phyloP scores from a whole-genome alignment of 2,113 vertebrate genomes.

The Gymnogyps californianus region DNA sequence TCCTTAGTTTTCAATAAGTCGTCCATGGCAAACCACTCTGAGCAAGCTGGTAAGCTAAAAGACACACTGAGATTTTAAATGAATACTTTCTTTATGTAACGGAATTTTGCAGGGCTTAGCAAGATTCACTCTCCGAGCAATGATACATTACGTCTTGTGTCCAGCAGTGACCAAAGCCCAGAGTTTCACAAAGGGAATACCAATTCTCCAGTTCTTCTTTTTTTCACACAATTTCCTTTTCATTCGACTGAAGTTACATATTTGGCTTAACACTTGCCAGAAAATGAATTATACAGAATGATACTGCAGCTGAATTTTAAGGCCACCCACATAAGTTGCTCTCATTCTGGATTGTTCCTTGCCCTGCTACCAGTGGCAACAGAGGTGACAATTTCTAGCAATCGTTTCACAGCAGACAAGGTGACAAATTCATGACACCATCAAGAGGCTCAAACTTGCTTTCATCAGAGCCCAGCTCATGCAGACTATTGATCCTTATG shows the following conservation, averaged over 20 bases:
- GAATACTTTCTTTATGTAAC: constrained; percentile 3
- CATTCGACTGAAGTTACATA: not conserved
- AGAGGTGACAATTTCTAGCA: not conserved
- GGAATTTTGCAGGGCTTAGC: not conserved
- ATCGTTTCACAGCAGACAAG: not conserved
- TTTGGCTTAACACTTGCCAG: not conserved
- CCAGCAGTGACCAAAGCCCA: not conserved
- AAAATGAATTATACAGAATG: not conserved
- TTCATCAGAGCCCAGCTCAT: not conserved
- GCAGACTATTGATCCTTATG: not conserved
- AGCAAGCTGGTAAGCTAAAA: not conserved
- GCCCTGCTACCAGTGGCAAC: not conserved
- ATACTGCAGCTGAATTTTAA: constrained; percentile 5
- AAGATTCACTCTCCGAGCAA: not conserved
- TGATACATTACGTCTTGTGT: not conserved
- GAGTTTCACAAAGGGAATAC: not conserved
- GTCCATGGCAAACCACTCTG: not conserved
- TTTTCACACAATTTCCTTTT: not conserved
- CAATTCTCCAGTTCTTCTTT: not conserved
- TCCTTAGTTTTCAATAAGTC: constrained; percentile 35
- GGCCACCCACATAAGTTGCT: not conserved
- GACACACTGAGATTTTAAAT: constrained; percentile 8
- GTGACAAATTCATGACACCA: not conserved
- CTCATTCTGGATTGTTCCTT: not conserved
- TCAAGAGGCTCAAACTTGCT: not conserved